Evolutionary conservation across 2,888 invertebrate species (phyloP), one percentile per base, ranked within the genome.

Genomic region (Ophion slaviceki): DNA sequence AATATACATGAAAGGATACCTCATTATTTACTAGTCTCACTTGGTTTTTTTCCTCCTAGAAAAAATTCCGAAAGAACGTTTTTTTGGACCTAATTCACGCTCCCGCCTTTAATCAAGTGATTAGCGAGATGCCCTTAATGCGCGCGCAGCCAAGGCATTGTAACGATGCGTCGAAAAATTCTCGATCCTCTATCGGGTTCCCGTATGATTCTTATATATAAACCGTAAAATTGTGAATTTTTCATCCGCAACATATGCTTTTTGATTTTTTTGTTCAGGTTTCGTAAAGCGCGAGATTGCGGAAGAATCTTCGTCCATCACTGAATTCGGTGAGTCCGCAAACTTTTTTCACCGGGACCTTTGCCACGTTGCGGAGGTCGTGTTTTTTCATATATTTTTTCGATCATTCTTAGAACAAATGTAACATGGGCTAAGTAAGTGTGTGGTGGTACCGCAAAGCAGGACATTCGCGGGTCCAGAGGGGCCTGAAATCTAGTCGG

Each of bases 401-500:
- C 17, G 6, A 28, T 2, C 62, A 3, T 75, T 62, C 24, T 64
- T 1, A 1, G n/a, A 47, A 76, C 47, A 66, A 76, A 66, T 36
- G 76, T 66, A 45, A n/a, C 11, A 32, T 57, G 14, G 20, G 10
- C 20, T 6, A 36, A 8, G 45, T 20, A 17, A 64, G 53, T 66
- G 40, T 53, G 11, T 53, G 11, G n/a, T 20, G n/a, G 28, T 8
- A 10, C 53, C 14, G 47, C 40, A 11, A 36, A 36, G 68, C 10
- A 28, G 64, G 36, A 76, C 36, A 1, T 45, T 66, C 6, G 59
- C 62, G 89, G 90, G 89, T 89, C 89, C 89, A 91, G 90, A 91
- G 91, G 92, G 92, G 91, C 91, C 90, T 87, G 86, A 89, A 91
- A 92, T 92, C 92, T 90, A 90, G 90, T 87, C 88, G 86, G 88